A percentile compares a stretch with the other conserved stretches of the same genome.
These are phyloP conservation scores for Tetragonisca angustula DNA, from an alignment of 2,888 invertebrate genomes.

Conservation along the genomic window DNA sequence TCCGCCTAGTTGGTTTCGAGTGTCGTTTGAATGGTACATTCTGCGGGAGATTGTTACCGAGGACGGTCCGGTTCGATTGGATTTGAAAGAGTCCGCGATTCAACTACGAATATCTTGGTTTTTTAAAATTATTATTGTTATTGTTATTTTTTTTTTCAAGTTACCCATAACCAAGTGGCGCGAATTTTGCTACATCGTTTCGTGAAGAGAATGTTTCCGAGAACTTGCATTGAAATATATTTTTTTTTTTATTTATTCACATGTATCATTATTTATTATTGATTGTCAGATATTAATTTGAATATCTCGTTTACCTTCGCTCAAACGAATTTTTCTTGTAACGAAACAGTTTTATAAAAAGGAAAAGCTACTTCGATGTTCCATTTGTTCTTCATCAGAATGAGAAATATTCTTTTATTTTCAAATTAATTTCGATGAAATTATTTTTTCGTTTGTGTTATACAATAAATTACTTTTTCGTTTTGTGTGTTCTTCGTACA, in stretches of 20 bases:
- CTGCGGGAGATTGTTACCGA: not conserved
- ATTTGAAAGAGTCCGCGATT: not conserved
- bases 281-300: not conserved
- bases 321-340: no score
- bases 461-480: no score
- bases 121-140: not conserved
- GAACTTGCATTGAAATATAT: no score
- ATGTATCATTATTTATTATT: no score
- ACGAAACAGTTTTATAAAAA: not conserved
- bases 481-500: no score
- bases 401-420: no score
- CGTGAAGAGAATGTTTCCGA: not conserved
- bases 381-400: no score
- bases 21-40: not conserved
- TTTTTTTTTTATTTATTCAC: no score
- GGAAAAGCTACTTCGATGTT: no score
- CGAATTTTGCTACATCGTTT: no score
- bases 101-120: not conserved
- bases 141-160: not conserved
- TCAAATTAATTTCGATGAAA: no score
- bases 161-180: not conserved
- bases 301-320: not conserved
- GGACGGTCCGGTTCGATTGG: not conserved
- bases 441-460: no score
- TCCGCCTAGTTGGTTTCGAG: not conserved